Percentiles rank a stretch among this genome's conserved stretches.
These are phyloP conservation scores for Sarotherodon lohbergeri DNA, from an alignment of 2,113 vertebrate genomes.

Conservation along the genomic window DNA sequence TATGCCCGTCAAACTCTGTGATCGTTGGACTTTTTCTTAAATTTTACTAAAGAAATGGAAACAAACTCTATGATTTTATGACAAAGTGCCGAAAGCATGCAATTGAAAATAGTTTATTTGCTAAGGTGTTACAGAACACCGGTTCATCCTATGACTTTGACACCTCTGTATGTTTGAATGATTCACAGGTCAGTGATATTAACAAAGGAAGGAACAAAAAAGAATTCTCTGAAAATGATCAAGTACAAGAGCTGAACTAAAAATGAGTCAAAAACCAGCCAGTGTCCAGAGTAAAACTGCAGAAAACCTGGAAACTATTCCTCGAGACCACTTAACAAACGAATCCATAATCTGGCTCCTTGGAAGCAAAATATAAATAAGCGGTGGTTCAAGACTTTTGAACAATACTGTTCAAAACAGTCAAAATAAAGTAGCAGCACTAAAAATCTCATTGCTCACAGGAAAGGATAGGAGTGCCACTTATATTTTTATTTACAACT, in stretches of 20 bases:
- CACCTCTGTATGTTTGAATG: neutral
- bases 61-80: neutral
- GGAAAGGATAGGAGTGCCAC: too few relatives aligned
- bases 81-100: neutral
- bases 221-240: too few relatives aligned
- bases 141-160: fast-evolving
- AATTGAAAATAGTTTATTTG: neutral
- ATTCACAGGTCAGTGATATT: neutral
- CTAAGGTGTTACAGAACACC: neutral
- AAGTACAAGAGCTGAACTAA: neutral
- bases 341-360: fast-evolving
- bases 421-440: neutral
- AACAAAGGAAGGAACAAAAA: neutral
- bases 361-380: neutral
- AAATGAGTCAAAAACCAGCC: neutral
- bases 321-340: neutral
- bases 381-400: neutral
- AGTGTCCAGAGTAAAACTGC: neutral
- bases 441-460: neutral
- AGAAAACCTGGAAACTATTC: fast-evolving
- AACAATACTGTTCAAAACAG: neutral
- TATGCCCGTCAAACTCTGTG: neutral
- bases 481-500: too few relatives aligned
- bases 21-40: neutral
- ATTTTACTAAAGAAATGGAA: neutral